Percentiles rank a stretch among this genome's conserved stretches.
Conservation (phyloP, 2,888 invertebrate genomes). For the Pediacus dermestoides region DNA sequence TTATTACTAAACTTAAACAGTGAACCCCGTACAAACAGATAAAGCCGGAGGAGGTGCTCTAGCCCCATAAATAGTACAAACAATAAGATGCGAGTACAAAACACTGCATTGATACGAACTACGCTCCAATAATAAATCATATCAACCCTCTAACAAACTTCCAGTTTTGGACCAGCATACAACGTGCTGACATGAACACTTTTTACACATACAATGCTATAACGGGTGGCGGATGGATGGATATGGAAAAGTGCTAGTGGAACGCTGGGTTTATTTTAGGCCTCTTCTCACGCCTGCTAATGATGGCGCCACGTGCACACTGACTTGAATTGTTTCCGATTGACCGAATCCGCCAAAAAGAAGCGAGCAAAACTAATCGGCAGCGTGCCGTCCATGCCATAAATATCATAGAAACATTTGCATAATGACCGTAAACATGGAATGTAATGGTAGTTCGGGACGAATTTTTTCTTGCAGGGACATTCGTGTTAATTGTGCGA, state of each 20-base stretch:
- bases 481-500: no score
- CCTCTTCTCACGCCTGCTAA: conserved; percentile 50
- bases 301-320: conserved; percentile 47
- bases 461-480: conserved; percentile 7
- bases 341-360: conserved; percentile 40
- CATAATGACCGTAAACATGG: conserved; percentile 32
- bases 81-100: background rate
- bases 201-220: conserved; percentile 11
- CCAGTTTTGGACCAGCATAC: no score
- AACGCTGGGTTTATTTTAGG: conserved; percentile 9
- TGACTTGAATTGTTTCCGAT: conserved; percentile 45
- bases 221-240: no score
- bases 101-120: conserved; percentile 8
- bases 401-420: conserved; percentile 35
- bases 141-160: conserved; percentile 8
- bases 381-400: conserved; percentile 27
- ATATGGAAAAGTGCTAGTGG: background rate
- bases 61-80: no score
- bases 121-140: conserved; percentile 14
- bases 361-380: conserved; percentile 34
- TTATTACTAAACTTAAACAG: no score
- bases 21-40: no score
- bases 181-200: conserved; percentile 14
- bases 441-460: conserved; percentile 8
- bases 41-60: no score